phyloP scores from a whole-genome alignment of 2,888 invertebrate genomes.

The Elegia similella region DNA sequence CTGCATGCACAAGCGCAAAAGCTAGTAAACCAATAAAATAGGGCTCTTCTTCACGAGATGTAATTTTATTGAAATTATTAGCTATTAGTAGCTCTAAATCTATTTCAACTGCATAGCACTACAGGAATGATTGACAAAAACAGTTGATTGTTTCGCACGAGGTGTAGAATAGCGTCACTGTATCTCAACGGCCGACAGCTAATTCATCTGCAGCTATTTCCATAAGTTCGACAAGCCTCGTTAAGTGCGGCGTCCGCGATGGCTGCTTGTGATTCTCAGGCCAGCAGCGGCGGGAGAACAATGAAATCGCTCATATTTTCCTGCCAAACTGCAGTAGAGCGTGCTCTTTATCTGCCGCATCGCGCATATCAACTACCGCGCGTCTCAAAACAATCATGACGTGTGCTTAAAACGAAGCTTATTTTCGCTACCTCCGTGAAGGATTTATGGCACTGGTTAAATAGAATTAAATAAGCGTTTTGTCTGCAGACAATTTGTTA shows the following conservation, averaged over 20 bases:
- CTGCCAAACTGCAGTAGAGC: conserved; percentile 73
- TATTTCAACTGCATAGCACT: not conserved
- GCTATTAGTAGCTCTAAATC: not conserved
- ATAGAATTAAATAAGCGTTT: conserved; percentile 29
- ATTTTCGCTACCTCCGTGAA: conserved; percentile 63
- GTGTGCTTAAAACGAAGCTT: conserved; percentile 67
- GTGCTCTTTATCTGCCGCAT: conserved; percentile 71
- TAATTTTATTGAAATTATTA: too few relatives aligned
- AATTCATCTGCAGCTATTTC: conserved; percentile 75
- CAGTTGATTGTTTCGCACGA: conserved; percentile 61
- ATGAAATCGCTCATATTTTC: conserved; percentile 81
- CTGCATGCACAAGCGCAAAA: too few relatives aligned
- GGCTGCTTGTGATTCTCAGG: conserved; percentile 78
- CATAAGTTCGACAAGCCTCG: conserved; percentile 79
- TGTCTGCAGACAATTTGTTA: too few relatives aligned
- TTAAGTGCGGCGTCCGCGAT: conserved; percentile 77
- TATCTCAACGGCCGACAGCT: conserved; percentile 73
- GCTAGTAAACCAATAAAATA: too few relatives aligned
- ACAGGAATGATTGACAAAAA: conserved; percentile 37
- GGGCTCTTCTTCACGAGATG: too few relatives aligned
- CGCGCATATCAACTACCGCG: conserved; percentile 68
- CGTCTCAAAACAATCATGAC: conserved; percentile 65
- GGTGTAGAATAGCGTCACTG: conserved; percentile 52
- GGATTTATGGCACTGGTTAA: conserved; percentile 46
- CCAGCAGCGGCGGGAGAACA: conserved; percentile 70